phyloP scores from a whole-genome alignment of 2,888 invertebrate genomes.

The Sipha maydis region DNA sequence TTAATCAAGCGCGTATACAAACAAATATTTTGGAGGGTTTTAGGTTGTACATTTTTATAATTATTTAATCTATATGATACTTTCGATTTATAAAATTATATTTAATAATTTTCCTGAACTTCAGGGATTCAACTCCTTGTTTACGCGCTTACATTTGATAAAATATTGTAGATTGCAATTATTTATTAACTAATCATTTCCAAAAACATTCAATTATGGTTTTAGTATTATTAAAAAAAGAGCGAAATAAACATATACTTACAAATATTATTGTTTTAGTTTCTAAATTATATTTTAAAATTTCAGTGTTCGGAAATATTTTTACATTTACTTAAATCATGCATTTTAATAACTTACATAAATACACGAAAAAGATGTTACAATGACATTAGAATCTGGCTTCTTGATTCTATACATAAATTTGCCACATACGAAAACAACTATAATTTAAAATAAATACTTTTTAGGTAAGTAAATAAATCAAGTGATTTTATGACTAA shows the following conservation, averaged over 20 bases:
- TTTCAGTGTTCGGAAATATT: not conserved
- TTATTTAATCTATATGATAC: no score
- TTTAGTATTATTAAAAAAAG: not conserved
- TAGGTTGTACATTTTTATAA: no score
- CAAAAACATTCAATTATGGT: not conserved
- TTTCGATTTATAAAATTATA: no score
- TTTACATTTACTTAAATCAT: not conserved
- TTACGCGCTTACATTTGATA: not conserved
- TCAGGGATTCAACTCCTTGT: not conserved
- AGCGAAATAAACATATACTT: not conserved
- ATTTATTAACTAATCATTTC: no score
- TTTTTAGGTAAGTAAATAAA: not conserved
- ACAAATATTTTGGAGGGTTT: no score
- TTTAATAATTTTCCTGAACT: no score
- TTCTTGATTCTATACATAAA: conserved; percentile 72
- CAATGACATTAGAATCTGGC: conserved; percentile 79
- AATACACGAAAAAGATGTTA: conserved; percentile 77
- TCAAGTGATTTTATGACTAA: no score
- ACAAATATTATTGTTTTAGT: not conserved
- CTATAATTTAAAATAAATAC: conserved; percentile 69
- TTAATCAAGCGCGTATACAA: no score
- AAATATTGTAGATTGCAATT: not conserved
- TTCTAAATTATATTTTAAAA: not conserved
- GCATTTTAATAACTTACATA: conserved; percentile 71
- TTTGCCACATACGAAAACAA: conserved; percentile 84